Evolutionary conservation across 2,113 vertebrate species (phyloP).

Genomic region (Sylvilagus bachmani): DNA sequence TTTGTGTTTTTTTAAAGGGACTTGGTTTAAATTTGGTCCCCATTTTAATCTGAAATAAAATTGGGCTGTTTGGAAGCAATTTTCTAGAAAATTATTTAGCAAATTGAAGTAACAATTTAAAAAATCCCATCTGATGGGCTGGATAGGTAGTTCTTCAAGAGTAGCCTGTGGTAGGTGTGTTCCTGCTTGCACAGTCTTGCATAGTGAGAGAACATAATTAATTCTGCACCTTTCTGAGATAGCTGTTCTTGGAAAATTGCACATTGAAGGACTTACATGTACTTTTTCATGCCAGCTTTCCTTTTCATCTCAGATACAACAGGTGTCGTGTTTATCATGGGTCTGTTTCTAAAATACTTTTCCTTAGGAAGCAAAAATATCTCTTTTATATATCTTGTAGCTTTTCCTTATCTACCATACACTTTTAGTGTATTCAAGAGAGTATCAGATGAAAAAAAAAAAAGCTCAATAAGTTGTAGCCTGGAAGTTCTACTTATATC

Average conservation of each 20-base stretch:
- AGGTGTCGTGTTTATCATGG: not conserved
- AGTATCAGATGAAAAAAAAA: not conserved
- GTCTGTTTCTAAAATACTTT: constrained; percentile 25
- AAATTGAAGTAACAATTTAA: constrained; percentile 56
- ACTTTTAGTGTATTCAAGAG: not conserved
- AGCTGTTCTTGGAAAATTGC: constrained; percentile 54
- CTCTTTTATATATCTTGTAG: not conserved
- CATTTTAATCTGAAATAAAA: constrained; percentile 58
- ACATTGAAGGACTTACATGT: not conserved
- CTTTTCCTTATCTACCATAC: not conserved
- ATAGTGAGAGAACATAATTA: constrained; percentile 6
- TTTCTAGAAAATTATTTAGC: constrained; percentile 59
- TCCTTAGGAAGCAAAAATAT: not conserved
- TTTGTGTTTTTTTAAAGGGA: not conserved
- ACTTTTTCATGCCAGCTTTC: constrained; percentile 6
- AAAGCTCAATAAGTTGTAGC: not conserved
- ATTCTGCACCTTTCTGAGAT: constrained; percentile 13
- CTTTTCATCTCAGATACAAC: not conserved
- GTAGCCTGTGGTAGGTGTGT: not conserved
- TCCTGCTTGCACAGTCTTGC: not conserved
- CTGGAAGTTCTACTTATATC: not conserved
- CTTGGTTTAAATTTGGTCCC: constrained; percentile 60
- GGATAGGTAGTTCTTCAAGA: constrained; percentile 32
- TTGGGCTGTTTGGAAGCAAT: constrained; percentile 44
- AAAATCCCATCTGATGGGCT: constrained; percentile 40